Base-by-base conservation (phyloP, 30 jellyfish, hydroid and myxozoan genomes). In the Mastigias papua region DNA sequence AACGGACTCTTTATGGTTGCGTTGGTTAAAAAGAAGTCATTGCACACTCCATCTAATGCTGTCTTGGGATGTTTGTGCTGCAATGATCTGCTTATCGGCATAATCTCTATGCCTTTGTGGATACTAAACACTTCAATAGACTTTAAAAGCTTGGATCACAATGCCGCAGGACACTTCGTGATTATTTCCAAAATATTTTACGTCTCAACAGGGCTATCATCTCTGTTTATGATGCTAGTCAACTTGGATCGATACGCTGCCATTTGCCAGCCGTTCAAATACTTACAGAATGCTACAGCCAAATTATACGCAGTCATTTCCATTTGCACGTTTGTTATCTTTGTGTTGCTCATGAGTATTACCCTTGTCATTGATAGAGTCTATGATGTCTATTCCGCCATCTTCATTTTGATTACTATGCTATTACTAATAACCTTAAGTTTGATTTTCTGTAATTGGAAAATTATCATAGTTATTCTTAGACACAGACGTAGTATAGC, bases 11-110 rank as follows among this genome's bases (percentile, higher is more conserved):
- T 60, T 37, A 31, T 78, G 54, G 32, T 78, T 13, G 49, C 77
- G 33, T 16, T 78, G 79, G 21, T 26, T 0, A 57, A 64, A 50
- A 64, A 2, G 16, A n/a, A 27, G 25, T 34, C 76, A 5, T 49
- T 78, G 69, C 89, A 60, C 29, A 78, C 48, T 15, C 89, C 89
- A n/a, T 54, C 79, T 13, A 54, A 78, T 28, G 48, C 58, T 31
- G 69, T 61, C 19, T 35, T 78, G 69, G 89, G n/a, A n/a, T n/a
- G n/a, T n/a, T n/a, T n/a, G n/a, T n/a, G n/a, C n/a, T n/a, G n/a
- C n/a, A n/a, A n/a, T 61, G 89, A 78, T 25, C 68, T 78, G 1
- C 49, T 78, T 3, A 28, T 31, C 22, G 89, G 89, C 33, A 5
- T 58, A 58, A 8, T 60, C 19, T 31, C 50, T 28, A 28, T 58